Base-by-base conservation (phyloP, 2,888 invertebrate species). In the Agrotis segetum region DNA sequence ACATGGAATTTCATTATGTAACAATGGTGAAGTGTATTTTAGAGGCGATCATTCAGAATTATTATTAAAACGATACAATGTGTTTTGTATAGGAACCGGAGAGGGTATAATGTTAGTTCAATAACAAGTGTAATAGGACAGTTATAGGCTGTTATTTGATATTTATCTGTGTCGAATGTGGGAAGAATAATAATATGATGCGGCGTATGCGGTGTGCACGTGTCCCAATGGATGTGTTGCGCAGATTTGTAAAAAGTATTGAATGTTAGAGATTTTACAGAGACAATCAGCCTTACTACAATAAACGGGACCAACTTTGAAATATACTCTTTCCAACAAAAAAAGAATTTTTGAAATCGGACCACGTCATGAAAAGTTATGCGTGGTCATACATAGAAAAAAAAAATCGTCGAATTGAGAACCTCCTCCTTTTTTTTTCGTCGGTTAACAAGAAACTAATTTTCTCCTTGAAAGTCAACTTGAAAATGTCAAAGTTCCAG, bases 1-100 rank as follows among this genome's bases (percentile, higher is more conserved):
- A 82, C 83, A 0, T 94, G 92, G 89, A 58, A 87, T 17, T 94
- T 93, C 80, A 90, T 91, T 79, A 24, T 98, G 98, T 86, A 98
- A 97, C 0, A 97, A 97, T 4, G 96, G 97, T 2, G 98, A 68
- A 97, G 97, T 61, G 21, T 14, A 14, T 14, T 52, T 52, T 6
- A 40, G 40, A 9, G 40, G 40, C 11, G 40, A 40, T 11, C 40
- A 47, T 0, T 16, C 6, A 11, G 13, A n/a, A 69, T 53, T 53
- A 44, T 52, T 68, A 34, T 16, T 34, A n/a, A 1, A 16, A 34
- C 50, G 46, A 56, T 40, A 56, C 19, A 67, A 70, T 52, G n/a
- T 60, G 46, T 69, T 65, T 65, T 50, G 46, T 64, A 70, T 74
- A 65, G 46, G 49, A 66, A 58, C 77, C 64, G 67, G 74, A 70